Base-by-base conservation (phyloP, 2,797 vertebrate species). In the Sitta carolinensis region DNA sequence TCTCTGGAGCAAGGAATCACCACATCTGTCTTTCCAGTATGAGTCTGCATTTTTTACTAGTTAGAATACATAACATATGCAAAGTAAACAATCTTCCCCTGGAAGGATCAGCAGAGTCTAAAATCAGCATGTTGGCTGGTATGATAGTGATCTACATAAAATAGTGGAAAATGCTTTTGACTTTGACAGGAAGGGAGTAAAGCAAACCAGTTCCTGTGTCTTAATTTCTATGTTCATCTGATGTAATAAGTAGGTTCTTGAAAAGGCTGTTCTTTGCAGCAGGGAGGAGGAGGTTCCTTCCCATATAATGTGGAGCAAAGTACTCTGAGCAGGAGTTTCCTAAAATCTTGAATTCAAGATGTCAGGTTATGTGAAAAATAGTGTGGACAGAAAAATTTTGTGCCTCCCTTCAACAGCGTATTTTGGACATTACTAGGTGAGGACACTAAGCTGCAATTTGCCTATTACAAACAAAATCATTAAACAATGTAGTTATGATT, bases 221-320 rank as follows among this genome's bases (percentile, higher is more conserved):
- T 62, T 62, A 29, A 32, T 51, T 63, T 32, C 19, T 36, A 2
- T 12, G 19, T 61, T 30, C 17, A 19, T 27, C 30, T 54, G 36
- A 40, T 89, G 9, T 42, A 23, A 1, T 63, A 59, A 74, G 11
- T 36, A 5, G 19, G 16, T 16, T 79, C 18, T 40, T 51, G 8
- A 75, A 61, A 81, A 47, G 1, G 0, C n/a, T 67, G 22, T 67
- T 47, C 11, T 26, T 26, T 29, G 14, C 7, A 59, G 78, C 52
- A 66, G 32, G 30, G 40, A 84, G 32, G 29, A 72, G 23, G 42
- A 77, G 16, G 25, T 79, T 70, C 18, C 20, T 79, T 86, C 23
- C 67, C 4, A 1, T 27, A 18, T 1, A 66, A n/a, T 59, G 0
- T 51, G 21, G 16, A 76, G 20, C 27, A 34, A n/a, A 63, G 29